Evolutionary conservation across 2,113 vertebrate species (phyloP).

Genomic region (Euleptes europaea): DNA sequence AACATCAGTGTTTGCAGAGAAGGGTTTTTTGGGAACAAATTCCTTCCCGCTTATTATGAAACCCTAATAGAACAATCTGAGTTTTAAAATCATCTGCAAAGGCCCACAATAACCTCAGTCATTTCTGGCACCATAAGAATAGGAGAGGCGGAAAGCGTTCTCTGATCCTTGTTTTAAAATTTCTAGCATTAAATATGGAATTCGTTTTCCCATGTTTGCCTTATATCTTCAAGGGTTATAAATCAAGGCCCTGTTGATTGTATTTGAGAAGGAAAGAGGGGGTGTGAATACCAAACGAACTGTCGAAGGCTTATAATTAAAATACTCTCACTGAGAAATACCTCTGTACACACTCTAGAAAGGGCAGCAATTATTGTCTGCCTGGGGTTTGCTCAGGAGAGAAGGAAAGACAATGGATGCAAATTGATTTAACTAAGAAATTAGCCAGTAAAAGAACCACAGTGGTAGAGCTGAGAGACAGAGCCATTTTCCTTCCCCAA

Average conservation of each 20-base stretch:
- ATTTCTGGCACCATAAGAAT: conserved; percentile 43
- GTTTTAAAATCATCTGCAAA: conserved; percentile 34
- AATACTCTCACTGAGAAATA: conserved; percentile 17
- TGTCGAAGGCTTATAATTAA: background rate
- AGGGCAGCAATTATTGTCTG: conserved; percentile 29
- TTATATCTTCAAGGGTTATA: background rate
- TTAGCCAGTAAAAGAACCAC: background rate
- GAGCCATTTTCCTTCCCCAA: background rate
- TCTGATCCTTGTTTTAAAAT: conserved; percentile 1
- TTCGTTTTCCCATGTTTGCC: background rate
- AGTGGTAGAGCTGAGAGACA: background rate
- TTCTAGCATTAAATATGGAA: conserved; percentile 35
- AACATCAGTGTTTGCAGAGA: background rate
- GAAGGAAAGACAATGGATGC: conserved; percentile 10
- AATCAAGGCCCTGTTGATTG: background rate
- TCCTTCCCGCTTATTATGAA: background rate
- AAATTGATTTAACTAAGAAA: conserved; percentile 5
- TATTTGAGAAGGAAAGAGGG: background rate
- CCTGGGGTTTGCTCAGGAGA: background rate
- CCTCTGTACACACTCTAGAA: conserved; percentile 24
- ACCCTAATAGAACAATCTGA: background rate
- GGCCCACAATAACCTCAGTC: conserved; percentile 48
- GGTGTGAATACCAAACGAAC: background rate
- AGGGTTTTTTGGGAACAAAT: background rate
- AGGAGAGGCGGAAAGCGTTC: background rate